Base-by-base conservation (phyloP, 2,113 vertebrate genomes). In the Pyxicephalus adspersus region DNA sequence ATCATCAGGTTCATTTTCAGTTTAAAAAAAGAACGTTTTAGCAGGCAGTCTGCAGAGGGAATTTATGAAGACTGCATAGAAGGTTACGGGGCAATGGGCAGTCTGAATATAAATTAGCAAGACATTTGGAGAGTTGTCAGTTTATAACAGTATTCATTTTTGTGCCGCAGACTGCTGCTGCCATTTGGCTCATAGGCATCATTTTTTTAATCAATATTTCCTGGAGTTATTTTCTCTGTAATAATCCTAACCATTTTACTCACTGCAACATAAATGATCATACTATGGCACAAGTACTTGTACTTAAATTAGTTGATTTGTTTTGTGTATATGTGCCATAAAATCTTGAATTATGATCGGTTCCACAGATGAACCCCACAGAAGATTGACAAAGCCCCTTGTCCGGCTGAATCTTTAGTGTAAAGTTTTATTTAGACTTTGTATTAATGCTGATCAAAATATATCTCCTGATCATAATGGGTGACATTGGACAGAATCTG, bases 121-220 rank as follows among this genome's bases (percentile, higher is more conserved):
- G 50, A 34, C 64, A 64, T 71, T 74, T 81, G 79, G 80, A 75
- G 16, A 75, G 51, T 38, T 66, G 70, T 75, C 80, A 74, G 79
- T 15, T n/a, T 64, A 66, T 74, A 31, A 75, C 22, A 64, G 51
- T 65, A 65, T 45, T 75, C 29, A 71, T 64, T 65, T n/a, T 18
- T 38, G 9, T 74, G 52, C 60, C 22, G 63, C 63, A 50, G 7
- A 74, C 26, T 81, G 61, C 70, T 4, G 70, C 60, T 81, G 45
- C 79, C 38, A 64, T 64, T 75, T 82, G 80, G 71, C 80, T 74
- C 54, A 66, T 15, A 65, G 25, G 4, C 26, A 54, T 22, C 17
- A 76, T 52, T 57, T n/a, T n/a, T 72, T 58, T 58, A 58, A 58
- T 73, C 22, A 25, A 26, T 61, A 61, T 61, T 25, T 26, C 22